Conservation (phyloP, 2,797 vertebrate genomes). For the Spinus olivaceus region DNA sequence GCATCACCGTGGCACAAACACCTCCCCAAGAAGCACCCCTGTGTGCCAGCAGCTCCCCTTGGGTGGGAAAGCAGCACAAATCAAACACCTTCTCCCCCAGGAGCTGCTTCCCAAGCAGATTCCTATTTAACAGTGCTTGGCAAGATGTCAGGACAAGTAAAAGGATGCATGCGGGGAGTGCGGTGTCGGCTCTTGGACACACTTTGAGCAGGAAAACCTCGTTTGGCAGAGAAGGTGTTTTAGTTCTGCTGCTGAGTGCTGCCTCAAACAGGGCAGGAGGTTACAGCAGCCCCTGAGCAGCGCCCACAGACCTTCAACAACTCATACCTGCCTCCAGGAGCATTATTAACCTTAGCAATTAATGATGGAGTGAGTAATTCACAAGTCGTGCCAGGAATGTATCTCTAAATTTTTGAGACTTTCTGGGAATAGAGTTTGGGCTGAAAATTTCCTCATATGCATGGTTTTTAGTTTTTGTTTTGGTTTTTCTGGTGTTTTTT, state of each 20-base stretch:
- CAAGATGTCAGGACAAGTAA: neutral
- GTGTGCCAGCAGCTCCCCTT: neutral
- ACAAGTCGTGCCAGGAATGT: neutral
- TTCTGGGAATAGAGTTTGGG: neutral
- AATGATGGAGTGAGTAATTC: neutral
- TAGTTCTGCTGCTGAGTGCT: neutral
- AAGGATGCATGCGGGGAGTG: rapidly evolving
- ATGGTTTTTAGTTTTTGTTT: neutral
- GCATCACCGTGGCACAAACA: neutral
- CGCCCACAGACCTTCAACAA: neutral
- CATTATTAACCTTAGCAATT: neutral
- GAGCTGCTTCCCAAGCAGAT: neutral
- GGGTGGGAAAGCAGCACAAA: neutral
- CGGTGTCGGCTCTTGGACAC: rapidly evolving
- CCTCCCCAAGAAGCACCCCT: neutral
- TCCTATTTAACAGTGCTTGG: neutral
- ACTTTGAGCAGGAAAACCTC: neutral
- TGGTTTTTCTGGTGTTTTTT: neutral
- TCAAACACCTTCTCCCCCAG: neutral
- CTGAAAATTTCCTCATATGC: neutral
- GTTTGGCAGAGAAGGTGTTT: neutral
- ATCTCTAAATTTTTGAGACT: neutral
- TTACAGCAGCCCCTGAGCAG: neutral
- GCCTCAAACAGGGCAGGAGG: neutral
- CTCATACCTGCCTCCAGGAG: neutral